Percentiles rank a stretch among this genome's conserved stretches.
phyloP scores from a whole-genome alignment of 2,888 invertebrate genomes.

The Mesoligia furuncula region DNA sequence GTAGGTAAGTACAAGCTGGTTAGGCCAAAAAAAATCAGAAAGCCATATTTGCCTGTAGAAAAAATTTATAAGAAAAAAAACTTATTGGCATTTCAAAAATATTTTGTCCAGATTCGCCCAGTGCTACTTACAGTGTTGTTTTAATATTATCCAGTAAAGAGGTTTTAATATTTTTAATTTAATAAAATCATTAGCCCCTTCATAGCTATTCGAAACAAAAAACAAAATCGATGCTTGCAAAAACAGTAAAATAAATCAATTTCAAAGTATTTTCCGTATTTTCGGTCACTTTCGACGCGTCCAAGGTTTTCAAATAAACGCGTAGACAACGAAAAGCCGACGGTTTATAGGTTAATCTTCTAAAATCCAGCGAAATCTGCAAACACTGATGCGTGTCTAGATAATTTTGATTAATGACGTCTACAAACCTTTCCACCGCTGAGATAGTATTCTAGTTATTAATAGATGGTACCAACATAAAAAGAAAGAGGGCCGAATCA shows the following conservation, averaged over 20 bases:
- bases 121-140: background rate
- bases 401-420: slow-evolving; percentile 86
- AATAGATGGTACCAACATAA: slow-evolving; percentile 1
- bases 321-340: slow-evolving; percentile 70
- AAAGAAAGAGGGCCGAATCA: slow-evolving; percentile 3
- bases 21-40: background rate
- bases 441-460: slow-evolving; percentile 19
- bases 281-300: slow-evolving; percentile 37
- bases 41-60: background rate
- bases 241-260: background rate
- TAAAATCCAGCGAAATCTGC: slow-evolving; percentile 82
- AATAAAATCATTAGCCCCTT: background rate
- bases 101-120: background rate
- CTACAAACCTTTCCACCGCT: slow-evolving; percentile 55
- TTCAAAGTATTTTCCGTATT: background rate
- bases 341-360: slow-evolving; percentile 79
- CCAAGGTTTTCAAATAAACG: slow-evolving; percentile 75
- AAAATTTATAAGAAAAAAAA: background rate
- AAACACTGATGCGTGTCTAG: slow-evolving; percentile 82
- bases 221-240: background rate
- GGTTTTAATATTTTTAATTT: background rate
- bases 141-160: background rate
- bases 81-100: background rate
- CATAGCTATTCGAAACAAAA: background rate
- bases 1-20: background rate